Evolutionary conservation across 23 tunicate genomes (phyloP).

Genomic region (Corella eumyota): DNA sequence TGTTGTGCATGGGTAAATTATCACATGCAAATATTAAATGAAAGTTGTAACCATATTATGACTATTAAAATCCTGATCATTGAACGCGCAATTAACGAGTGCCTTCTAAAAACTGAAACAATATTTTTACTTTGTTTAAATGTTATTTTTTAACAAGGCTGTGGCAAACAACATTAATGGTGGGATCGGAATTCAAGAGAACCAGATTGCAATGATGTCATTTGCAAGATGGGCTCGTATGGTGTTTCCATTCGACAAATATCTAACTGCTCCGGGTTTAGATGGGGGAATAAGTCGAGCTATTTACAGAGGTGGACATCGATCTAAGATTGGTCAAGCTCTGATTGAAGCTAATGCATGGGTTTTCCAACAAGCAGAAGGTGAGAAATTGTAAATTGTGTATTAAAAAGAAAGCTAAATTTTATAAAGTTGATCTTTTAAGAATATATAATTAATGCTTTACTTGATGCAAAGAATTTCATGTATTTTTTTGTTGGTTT

Average conservation of each 20-base stretch:
- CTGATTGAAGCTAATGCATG: slow-evolving; percentile 55
- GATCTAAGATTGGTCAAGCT: slow-evolving; percentile 84
- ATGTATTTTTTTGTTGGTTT: not conserved
- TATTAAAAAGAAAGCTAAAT: not conserved
- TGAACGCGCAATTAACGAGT: no score
- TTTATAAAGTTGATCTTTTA: not conserved
- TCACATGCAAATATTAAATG: no score
- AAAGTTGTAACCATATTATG: no score
- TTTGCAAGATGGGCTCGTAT: slow-evolving; percentile 62
- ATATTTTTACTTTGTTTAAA: no score
- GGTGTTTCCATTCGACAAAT: slow-evolving; percentile 51
- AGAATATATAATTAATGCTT: not conserved
- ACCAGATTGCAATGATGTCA: slow-evolving; percentile 87
- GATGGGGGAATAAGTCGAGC: slow-evolving; percentile 42
- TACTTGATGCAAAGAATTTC: not conserved
- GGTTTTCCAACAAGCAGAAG: slow-evolving; percentile 90
- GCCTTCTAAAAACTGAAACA: no score
- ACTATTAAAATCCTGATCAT: no score
- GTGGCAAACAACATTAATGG: slow-evolving; percentile 35
- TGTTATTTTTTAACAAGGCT: no score
- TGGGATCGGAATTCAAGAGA: slow-evolving; percentile 61
- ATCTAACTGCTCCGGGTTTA: slow-evolving; percentile 18
- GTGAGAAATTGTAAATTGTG: slow-evolving; percentile 13
- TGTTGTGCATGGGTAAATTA: no score
- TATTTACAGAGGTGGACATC: slow-evolving; percentile 54